Evolutionary conservation across 1,140 invertebrate genomes (phyloP), one percentile per base, ranked within the genome.

Genomic region (Halictus rubicundus): DNA sequence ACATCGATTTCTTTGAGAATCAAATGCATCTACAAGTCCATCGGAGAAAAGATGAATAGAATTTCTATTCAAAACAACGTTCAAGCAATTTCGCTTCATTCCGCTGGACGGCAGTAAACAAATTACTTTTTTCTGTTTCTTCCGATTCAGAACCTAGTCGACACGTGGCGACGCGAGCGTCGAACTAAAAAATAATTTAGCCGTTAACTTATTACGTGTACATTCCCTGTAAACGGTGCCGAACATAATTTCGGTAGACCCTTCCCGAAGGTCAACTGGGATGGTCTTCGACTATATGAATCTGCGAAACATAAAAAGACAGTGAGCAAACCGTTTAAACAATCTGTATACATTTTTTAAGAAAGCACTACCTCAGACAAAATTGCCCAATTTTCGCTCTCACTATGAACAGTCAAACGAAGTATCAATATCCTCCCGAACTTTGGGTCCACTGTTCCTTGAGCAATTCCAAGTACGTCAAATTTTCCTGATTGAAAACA

Each of bases 371-470:
- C 96, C 95, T 99, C 98, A 89, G 96, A 98, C 23, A 99, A 93
- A 85, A 99, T 97, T 1, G 96, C 97, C 97, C 97, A 98, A 91
- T 97, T 97, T 78, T 96, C 96, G 91, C 96, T 98, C 87, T 97
- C 95, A 82, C 94, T 95, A 79, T 97, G 96, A 49, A 98, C 95
- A 72, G 95, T 95, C 32, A 99, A 93, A 65, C 97, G 94, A 80
- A 98, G 90, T 68, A 95, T 94, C 64, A 94, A 92, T 68, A 98
- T 93, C 81, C 95, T 95, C 74, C 97, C 96, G 39, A 97, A 90
- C 72, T 94, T 94, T 16, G 93, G 92, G 87, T 96, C 95, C 37
- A 97, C 89, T 27, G 89, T 92, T 1, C 96, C 97, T 83, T 96
- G 95, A 69, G 97, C 97, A 63, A 98, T 92, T 49, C 97, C 97